These are phyloP conservation scores for Oryzias curvinotus DNA, from an alignment of 2,113 vertebrate species.

Conservation along the genomic window DNA sequence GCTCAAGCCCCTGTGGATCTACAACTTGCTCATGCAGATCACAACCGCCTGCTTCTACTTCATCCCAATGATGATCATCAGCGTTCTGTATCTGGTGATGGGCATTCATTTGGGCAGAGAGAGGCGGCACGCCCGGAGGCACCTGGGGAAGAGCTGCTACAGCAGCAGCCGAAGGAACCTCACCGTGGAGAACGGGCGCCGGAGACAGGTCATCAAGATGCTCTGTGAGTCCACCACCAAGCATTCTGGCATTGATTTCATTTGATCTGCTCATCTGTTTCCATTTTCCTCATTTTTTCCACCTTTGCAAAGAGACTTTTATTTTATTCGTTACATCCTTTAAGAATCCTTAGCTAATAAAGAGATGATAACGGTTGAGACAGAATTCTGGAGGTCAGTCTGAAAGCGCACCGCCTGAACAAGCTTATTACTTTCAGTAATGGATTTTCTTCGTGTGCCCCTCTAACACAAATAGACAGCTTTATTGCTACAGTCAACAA, in stretches of 20 bases:
- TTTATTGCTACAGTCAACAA: background rate
- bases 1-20: conserved; percentile 79
- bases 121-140: conserved; percentile 27
- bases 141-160: conserved; percentile 55
- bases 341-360: too few species aligned
- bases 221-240: conserved; percentile 64
- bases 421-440: background rate
- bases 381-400: background rate
- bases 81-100: conserved; percentile 77
- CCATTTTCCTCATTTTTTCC: too few species aligned
- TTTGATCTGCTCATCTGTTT: background rate
- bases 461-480: background rate
- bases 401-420: background rate
- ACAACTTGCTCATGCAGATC: conserved; percentile 80
- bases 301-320: too few species aligned
- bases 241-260: conserved; percentile 3
- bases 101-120: conserved; percentile 71
- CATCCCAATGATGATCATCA: conserved; percentile 77
- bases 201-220: conserved; percentile 81
- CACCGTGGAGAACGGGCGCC: conserved; percentile 62
- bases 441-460: background rate
- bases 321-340: too few species aligned
- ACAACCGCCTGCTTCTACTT: conserved; percentile 81
- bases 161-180: conserved; percentile 57
- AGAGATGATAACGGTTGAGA: background rate